Conservation (phyloP, 1,140 invertebrate genomes). For the Onthophagus taurus region DNA sequence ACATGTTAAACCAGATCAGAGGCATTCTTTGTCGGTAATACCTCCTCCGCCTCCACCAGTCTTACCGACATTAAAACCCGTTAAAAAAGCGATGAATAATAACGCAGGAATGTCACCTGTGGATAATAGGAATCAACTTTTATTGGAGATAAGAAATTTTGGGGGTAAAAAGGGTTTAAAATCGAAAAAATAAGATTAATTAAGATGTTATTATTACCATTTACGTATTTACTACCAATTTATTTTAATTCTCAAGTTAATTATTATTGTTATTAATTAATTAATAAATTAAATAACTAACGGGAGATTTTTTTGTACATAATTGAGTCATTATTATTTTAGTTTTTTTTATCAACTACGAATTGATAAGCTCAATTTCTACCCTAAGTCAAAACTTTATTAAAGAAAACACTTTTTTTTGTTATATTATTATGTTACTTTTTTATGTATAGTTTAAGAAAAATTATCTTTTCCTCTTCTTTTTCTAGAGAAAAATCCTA, state of each 20-base stretch:
- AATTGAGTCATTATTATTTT: constrained; percentile 9
- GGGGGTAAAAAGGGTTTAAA: constrained; percentile 48
- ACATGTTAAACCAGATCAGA: constrained; percentile 6
- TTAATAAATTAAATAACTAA: too few species aligned
- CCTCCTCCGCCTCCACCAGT: constrained; percentile 38
- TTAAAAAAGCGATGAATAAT: too few species aligned
- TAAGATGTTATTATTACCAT: too few species aligned
- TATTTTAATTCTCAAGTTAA: too few species aligned
- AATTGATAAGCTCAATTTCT: too few species aligned
- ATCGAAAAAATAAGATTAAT: constrained; percentile 38
- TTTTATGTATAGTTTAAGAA: too few species aligned
- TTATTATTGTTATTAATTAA: too few species aligned
- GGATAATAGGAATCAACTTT: constrained; percentile 54
- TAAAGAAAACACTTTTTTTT: too few species aligned
- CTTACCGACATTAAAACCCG: constrained; percentile 37
- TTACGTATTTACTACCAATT: too few species aligned
- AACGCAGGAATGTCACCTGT: constrained; percentile 27
- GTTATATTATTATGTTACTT: constrained; percentile 8
- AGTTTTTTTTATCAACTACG: constrained; percentile 6
- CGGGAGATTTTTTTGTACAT: constrained; percentile 12
- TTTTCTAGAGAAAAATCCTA: too few species aligned
- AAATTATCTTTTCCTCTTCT: constrained; percentile 10
- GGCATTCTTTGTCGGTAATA: too few species aligned
- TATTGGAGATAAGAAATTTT: constrained; percentile 65
- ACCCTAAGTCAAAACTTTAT: too few species aligned